Percentiles rank a stretch among this genome's conserved stretches.
Conservation (phyloP, 23 tunicate genomes). For the Pegea sp. region DNA sequence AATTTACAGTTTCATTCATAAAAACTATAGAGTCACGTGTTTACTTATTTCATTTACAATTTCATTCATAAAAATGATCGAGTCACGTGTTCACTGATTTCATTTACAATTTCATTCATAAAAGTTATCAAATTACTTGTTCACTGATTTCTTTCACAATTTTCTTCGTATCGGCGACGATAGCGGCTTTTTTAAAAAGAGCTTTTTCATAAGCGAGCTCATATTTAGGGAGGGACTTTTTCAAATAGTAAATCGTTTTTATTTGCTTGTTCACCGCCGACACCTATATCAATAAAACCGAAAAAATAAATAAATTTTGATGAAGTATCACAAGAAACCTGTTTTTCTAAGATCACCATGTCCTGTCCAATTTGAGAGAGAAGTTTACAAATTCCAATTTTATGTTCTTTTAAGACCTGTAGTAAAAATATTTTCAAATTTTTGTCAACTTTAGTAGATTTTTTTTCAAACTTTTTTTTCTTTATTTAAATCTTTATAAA, state of each 20-base stretch:
- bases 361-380: slow-evolving; percentile 90
- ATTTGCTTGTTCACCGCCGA: slow-evolving; percentile 57
- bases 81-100: slow-evolving; percentile 49
- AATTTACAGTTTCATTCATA: no score
- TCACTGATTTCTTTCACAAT: slow-evolving; percentile 55
- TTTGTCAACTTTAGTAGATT: not conserved
- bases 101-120: no score
- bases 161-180: slow-evolving; percentile 72
- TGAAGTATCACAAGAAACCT: slow-evolving; percentile 15
- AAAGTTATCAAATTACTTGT: no score
- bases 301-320: no score
- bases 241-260: slow-evolving; percentile 46
- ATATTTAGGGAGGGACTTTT: slow-evolving; percentile 55
- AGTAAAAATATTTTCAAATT: not conserved
- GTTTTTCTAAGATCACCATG: slow-evolving; percentile 86
- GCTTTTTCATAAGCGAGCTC: slow-evolving; percentile 90
- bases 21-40: no score
- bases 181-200: slow-evolving; percentile 76
- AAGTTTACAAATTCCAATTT: slow-evolving; percentile 50
- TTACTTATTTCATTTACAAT: no score
- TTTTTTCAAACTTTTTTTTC: slow-evolving; percentile 41
- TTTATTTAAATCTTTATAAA: slow-evolving; percentile 60
- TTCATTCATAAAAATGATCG: no score
- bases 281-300: slow-evolving; percentile 17
- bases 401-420: slow-evolving; percentile 76